phyloP scores from a whole-genome alignment of 2,888 invertebrate genomes.

The Heliothis peltigera region DNA sequence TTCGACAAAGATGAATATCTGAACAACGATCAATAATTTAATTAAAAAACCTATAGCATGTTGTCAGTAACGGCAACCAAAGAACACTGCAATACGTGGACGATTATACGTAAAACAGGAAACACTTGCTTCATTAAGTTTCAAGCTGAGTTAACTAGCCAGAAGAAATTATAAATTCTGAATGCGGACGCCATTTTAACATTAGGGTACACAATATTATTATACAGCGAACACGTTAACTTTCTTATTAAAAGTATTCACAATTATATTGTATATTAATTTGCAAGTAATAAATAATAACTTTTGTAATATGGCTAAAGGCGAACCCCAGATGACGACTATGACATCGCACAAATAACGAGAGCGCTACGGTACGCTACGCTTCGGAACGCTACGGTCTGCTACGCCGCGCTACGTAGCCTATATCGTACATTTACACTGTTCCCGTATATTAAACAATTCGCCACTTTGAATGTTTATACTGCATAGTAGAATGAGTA shows the following conservation, averaged over 20 bases:
- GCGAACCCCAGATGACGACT: not conserved
- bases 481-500: not conserved
- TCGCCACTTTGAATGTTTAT: not conserved
- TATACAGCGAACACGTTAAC: too few species aligned
- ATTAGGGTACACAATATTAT: too few species aligned
- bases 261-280: too few species aligned
- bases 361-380: conserved; percentile 33
- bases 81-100: not conserved
- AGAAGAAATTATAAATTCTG: too few species aligned
- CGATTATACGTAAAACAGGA: too few species aligned
- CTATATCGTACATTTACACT: not conserved
- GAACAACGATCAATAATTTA: conserved; percentile 32
- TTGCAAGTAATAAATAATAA: too few species aligned
- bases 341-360: conserved; percentile 11
- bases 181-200: too few species aligned
- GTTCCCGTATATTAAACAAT: not conserved
- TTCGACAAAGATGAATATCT: conserved; percentile 25
- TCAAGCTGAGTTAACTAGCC: too few species aligned
- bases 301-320: not conserved
- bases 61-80: not conserved
- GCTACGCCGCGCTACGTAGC: conserved; percentile 15
- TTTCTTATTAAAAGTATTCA: too few species aligned
- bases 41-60: conserved; percentile 6
- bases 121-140: too few species aligned
- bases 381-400: conserved; percentile 7